Evolutionary conservation across 64 coral and sea anemone genomes (phyloP).

Genomic region (Porites lutea): DNA sequence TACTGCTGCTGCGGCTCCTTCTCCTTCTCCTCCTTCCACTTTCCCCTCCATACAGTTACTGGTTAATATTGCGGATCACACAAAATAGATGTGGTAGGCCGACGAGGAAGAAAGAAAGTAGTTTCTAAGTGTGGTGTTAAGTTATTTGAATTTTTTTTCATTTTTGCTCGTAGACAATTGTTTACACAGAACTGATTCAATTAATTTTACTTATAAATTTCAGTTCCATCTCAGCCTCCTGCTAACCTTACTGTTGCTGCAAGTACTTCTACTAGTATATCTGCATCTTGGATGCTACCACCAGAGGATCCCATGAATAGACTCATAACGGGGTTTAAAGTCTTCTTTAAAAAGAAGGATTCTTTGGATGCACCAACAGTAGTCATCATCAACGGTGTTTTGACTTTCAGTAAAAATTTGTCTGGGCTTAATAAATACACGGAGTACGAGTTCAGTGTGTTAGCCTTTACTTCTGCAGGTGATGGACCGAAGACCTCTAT

Average conservation of each 20-base stretch:
- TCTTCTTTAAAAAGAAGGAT: not conserved
- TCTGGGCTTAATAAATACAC: not conserved
- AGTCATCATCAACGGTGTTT: not conserved
- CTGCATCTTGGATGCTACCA: not conserved
- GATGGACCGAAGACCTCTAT: not conserved
- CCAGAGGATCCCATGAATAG: not conserved
- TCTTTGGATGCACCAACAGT: not conserved
- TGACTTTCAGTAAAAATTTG: not conserved
- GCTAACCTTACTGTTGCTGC: not conserved
- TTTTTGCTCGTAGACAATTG: too few species aligned
- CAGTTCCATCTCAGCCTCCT: not conserved
- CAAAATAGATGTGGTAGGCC: too few species aligned
- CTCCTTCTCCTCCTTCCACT: too few species aligned
- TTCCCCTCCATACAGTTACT: too few species aligned
- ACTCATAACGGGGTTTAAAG: not conserved
- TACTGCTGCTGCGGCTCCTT: too few species aligned
- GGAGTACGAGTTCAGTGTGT: not conserved
- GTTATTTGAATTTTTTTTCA: too few species aligned
- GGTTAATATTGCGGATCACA: too few species aligned
- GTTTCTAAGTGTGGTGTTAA: too few species aligned
- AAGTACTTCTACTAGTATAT: not conserved
- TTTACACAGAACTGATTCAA: too few species aligned
- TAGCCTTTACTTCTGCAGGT: not conserved
- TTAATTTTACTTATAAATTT: not conserved
- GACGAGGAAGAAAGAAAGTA: too few species aligned